Base-by-base conservation (phyloP, 2,888 invertebrate species). In the Actias luna region DNA sequence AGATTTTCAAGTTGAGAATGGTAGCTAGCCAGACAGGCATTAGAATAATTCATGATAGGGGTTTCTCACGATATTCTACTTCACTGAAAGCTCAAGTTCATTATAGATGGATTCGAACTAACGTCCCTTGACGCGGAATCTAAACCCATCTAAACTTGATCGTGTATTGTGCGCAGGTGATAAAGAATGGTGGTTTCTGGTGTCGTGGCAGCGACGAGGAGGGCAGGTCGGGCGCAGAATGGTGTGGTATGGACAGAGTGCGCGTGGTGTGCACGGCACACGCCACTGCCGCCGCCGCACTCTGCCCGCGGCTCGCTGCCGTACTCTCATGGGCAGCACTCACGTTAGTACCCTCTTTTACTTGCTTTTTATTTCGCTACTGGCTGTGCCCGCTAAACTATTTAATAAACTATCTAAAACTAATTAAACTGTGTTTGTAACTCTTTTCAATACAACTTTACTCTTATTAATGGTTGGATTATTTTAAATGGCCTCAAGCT, bases 141-240 rank as follows among this genome's bases (percentile, higher is more conserved):
- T 7, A 5, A 33, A 1, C 7, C 33, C 12, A 12, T 33, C 33
- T 33, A 33, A 33, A 33, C 33, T 33, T 10, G 12, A 16, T 39
- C 2, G 0, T 39, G 1, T 22, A 29, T 59, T 10, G 12, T 10
- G 2, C 36, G 10, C 72, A 89, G 89, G 63, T 90, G 62, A 79
- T 88, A 63, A 82, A 84, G 61, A 77, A 83, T 67, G 74, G 79
- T 59, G 89, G 89, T 8, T 86, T 87, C 72, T 90, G 89, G 89
- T 66, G 67, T 25, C 74, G 74, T 7, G 82, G 80, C 42, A 71
- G 69, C 1, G 75, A 74, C 33, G 82, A 82, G 57, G 84, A 80
- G 22, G 82, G 82, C 60, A 82, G 82, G 55, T 55, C 55, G 35
- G 76, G 81, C 52, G 69, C 72, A 62, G 73, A 75, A 68, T 87